phyloP scores from a whole-genome alignment of 2,888 invertebrate genomes.

The Hirtodrosophila duncani region DNA sequence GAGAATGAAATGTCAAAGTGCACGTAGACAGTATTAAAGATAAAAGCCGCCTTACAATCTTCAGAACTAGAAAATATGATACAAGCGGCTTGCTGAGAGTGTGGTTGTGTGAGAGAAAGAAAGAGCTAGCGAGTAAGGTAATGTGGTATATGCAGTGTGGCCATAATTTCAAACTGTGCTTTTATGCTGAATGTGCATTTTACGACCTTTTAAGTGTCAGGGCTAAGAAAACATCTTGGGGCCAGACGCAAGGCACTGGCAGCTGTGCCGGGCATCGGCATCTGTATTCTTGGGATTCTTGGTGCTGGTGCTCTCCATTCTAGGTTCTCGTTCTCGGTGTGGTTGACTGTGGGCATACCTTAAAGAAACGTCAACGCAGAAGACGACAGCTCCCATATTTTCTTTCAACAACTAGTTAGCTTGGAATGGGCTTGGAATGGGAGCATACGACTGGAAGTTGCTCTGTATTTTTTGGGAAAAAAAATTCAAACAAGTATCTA shows the following conservation, averaged over 20 bases:
- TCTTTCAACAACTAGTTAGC: constrained; percentile 45
- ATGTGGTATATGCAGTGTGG: constrained; percentile 28
- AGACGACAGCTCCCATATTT: constrained; percentile 48
- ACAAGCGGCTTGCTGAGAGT: constrained; percentile 17
- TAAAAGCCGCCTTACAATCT: constrained; percentile 44
- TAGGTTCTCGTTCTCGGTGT: constrained; percentile 15
- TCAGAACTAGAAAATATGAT: constrained; percentile 51
- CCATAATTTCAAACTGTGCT: constrained; percentile 59
- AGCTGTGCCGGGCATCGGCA: background rate
- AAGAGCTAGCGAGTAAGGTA: background rate
- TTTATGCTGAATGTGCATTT: constrained; percentile 66
- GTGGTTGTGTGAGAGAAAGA: background rate
- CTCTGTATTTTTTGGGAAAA: too few relatives aligned
- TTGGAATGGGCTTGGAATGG: too few relatives aligned
- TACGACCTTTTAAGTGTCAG: constrained; percentile 67
- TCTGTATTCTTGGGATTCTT: background rate
- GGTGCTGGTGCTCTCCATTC: constrained; percentile 3
- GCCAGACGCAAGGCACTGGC: constrained; percentile 6
- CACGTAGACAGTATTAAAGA: constrained; percentile 50
- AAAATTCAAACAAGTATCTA: too few relatives aligned
- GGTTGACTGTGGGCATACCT: constrained; percentile 27
- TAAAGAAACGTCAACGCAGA: constrained; percentile 13
- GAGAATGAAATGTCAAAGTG: constrained; percentile 23
- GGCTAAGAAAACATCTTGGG: constrained; percentile 58
- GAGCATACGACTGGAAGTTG: too few relatives aligned